Evolutionary conservation across 2,797 vertebrate genomes (phyloP).

Genomic region (Fundulus diaphanus): DNA sequence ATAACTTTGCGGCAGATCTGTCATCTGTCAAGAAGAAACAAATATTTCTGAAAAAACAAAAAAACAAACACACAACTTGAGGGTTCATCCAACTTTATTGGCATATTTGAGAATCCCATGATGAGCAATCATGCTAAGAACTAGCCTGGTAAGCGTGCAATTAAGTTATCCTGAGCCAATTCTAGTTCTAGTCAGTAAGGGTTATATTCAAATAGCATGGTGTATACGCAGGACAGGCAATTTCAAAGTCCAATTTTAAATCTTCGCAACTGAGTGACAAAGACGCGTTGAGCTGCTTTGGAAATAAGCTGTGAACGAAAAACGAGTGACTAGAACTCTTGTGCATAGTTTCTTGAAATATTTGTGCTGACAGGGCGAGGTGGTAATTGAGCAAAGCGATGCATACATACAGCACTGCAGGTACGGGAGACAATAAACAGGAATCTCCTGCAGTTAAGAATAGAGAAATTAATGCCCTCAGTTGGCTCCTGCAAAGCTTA

Average conservation of each 20-base stretch:
- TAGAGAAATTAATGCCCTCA: conserved; percentile 71
- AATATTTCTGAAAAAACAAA: conserved; percentile 29
- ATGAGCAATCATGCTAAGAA: conserved; percentile 72
- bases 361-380: conserved; percentile 67
- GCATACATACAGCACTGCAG: conserved; percentile 45
- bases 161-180: conserved; percentile 72
- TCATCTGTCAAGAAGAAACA: conserved; percentile 1
- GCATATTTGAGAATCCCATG: conserved; percentile 54
- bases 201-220: conserved; percentile 43
- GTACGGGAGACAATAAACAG: conserved; percentile 37
- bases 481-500: conserved; percentile 47
- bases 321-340: conserved; percentile 65
- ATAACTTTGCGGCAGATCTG: not conserved
- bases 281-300: conserved; percentile 30
- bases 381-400: conserved; percentile 57
- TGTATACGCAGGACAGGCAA: conserved; percentile 37
- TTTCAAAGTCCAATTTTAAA: conserved; percentile 40
- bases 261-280: conserved; percentile 30
- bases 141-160: conserved; percentile 58
- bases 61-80: conserved; percentile 27
- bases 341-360: conserved; percentile 74
- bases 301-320: conserved; percentile 46
- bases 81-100: conserved; percentile 72
- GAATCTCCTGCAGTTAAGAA: conserved; percentile 46
- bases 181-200: conserved; percentile 62